Base-by-base conservation (phyloP, 2,888 invertebrate species). In the Eremobia ochroleuca region DNA sequence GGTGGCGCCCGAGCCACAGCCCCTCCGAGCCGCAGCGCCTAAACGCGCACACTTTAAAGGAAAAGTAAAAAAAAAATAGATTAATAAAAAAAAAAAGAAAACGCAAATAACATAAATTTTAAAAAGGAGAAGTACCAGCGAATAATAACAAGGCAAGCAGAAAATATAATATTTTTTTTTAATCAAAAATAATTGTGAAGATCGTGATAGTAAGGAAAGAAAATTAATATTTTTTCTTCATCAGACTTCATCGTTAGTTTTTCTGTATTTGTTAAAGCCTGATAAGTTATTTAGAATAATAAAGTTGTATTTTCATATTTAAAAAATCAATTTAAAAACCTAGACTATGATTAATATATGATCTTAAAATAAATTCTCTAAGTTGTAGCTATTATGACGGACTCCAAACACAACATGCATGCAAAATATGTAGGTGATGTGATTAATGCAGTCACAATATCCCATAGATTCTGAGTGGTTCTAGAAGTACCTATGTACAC, bases 1-100 rank as follows among this genome's bases (percentile, higher is more conserved):
- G 73, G 67, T 93, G 89, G 91, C 95, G 89, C 77, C 97, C 97
- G 77, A 97, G 97, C 99, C 99, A 99, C 4, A 94, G 94, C 0
- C 98, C 99, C 43, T 97, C 97, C 0, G 94, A 89, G 5, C 97
- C 97, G 91, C 99, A 99, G 59, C 97, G 97, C 81, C 98, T 97
- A 91, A 97, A 97, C 2, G 98, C 98, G 82, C 97, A 97, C 90
- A 98, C 98, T 98, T 68, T 58, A 69, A 74, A 52, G 0, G 28
- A 1, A 69, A 70, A 49, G 0, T 3, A 37, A 72, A 68, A 65
- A 31, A 55, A 68, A 40, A 65, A 61, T 28, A n/a, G 13, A 34
- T 64, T n/a, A 68, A 13, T 55, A 11, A 40, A 65, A 15, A 55
- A 55, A 1, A 18, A 69, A 67, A 61, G 46, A 62, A 11, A 34